These are phyloP conservation scores for Hydriomena furcata DNA, from an alignment of 2,888 invertebrate species.

Conservation along the genomic window DNA sequence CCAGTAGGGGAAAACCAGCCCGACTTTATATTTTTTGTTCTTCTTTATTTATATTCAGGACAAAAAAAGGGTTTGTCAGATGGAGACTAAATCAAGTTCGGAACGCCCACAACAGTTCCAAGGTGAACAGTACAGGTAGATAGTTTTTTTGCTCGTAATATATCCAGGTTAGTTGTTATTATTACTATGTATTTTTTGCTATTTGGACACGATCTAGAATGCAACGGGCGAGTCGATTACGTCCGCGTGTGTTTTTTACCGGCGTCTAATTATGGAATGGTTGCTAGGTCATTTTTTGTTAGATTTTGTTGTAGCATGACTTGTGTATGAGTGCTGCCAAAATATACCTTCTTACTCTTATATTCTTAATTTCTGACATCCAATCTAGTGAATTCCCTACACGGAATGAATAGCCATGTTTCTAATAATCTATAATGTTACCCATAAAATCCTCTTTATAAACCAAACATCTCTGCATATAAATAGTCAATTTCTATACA, in stretches of 20 bases:
- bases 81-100: slow-evolving; percentile 79
- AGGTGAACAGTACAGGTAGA: slow-evolving; percentile 71
- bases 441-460: slow-evolving; percentile 1
- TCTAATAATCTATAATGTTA: neutral
- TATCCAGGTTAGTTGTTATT: slow-evolving; percentile 45
- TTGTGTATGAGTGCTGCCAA: slow-evolving; percentile 24
- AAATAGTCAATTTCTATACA: slow-evolving; percentile 7
- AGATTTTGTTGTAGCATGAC: slow-evolving; percentile 32
- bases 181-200: slow-evolving; percentile 23
- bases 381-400: neutral
- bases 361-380: slow-evolving; percentile 2
- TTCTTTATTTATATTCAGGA: slow-evolving; percentile 79
- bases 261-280: slow-evolving; percentile 42
- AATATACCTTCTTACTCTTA: slow-evolving; percentile 5
- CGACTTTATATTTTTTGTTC: slow-evolving; percentile 67
- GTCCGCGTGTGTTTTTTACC: slow-evolving; percentile 52
- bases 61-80: slow-evolving; percentile 81
- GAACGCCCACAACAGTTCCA: slow-evolving; percentile 72
- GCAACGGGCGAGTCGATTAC: slow-evolving; percentile 55
- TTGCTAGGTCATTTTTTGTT: slow-evolving; percentile 51
- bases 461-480: slow-evolving; percentile 4
- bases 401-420: neutral
- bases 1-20: slow-evolving; percentile 60
- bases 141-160: slow-evolving; percentile 54
- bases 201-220: slow-evolving; percentile 44